phyloP scores from a whole-genome alignment of 2,888 invertebrate genomes.

The Callyntrura sp. region DNA sequence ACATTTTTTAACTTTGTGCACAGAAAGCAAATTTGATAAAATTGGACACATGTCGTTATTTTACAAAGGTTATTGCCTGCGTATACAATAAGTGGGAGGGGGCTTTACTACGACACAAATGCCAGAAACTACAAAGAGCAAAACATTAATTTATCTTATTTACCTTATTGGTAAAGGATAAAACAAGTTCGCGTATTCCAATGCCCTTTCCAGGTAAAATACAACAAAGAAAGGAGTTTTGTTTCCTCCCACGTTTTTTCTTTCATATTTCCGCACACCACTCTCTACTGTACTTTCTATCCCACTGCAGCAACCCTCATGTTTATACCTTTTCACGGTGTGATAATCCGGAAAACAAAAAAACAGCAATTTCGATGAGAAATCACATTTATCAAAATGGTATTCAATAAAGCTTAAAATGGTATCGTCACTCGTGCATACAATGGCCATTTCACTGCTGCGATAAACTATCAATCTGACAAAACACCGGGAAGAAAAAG shows the following conservation, averaged over 20 bases:
- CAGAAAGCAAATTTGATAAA: too few relatives aligned
- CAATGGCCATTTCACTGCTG: conserved; percentile 50
- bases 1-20: too few relatives aligned
- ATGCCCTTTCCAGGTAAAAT: too few relatives aligned
- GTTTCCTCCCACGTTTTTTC: too few relatives aligned
- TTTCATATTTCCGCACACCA: not conserved
- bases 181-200: not conserved
- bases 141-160: not conserved
- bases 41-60: too few relatives aligned
- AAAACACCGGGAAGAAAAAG: conserved; percentile 6
- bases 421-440: conserved; percentile 70
- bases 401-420: conserved; percentile 73
- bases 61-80: too few relatives aligned
- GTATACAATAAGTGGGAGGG: too few relatives aligned
- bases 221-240: too few relatives aligned
- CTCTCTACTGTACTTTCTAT: too few relatives aligned
- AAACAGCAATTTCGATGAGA: conserved; percentile 61
- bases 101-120: not conserved
- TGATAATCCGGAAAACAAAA: conserved; percentile 41
- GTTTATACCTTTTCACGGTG: not conserved
- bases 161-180: not conserved
- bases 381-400: conserved; percentile 61
- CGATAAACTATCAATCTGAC: conserved; percentile 57
- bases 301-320: not conserved
- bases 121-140: not conserved